Percentiles rank a stretch among this genome's conserved stretches.
These are phyloP conservation scores for Acanthosoma haemorrhoidale DNA, from an alignment of 2,888 invertebrate genomes.

Conservation along the genomic window DNA sequence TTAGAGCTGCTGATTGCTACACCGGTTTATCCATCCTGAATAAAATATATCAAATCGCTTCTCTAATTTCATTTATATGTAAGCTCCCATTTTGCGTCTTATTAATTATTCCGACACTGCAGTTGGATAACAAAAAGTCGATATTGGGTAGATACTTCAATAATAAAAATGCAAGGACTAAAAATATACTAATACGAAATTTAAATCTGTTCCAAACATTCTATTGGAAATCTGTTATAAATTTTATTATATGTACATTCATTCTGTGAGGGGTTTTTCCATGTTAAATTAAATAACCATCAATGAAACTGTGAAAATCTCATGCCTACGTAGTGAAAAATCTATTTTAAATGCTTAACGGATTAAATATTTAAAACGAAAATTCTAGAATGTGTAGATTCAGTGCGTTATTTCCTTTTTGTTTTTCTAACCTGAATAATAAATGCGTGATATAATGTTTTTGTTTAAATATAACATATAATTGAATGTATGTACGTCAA, in stretches of 20 bases:
- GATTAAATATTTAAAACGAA: too few species aligned
- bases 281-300: too few species aligned
- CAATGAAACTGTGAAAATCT: too few species aligned
- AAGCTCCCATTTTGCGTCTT: slow-evolving; percentile 6
- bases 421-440: too few species aligned
- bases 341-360: too few species aligned
- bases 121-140: neutral
- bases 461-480: too few species aligned
- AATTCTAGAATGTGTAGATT: too few species aligned
- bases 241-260: neutral
- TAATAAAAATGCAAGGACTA: slow-evolving; percentile 15
- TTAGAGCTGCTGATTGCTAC: neutral
- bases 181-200: slow-evolving; percentile 11
- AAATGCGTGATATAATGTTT: too few species aligned
- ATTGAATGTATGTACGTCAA: too few species aligned
- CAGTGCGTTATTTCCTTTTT: too few species aligned
- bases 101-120: slow-evolving; percentile 3
- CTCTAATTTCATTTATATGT: slow-evolving; percentile 25
- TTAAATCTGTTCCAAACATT: neutral
- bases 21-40: neutral
- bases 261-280: neutral
- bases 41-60: neutral
- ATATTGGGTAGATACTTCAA: slow-evolving; percentile 2
- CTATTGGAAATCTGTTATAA: neutral
- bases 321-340: too few species aligned